A percentile compares a stretch with the other conserved stretches of the same genome.
Evolutionary conservation across 2,888 invertebrate species (phyloP).

Genomic region (Plebejus anna): DNA sequence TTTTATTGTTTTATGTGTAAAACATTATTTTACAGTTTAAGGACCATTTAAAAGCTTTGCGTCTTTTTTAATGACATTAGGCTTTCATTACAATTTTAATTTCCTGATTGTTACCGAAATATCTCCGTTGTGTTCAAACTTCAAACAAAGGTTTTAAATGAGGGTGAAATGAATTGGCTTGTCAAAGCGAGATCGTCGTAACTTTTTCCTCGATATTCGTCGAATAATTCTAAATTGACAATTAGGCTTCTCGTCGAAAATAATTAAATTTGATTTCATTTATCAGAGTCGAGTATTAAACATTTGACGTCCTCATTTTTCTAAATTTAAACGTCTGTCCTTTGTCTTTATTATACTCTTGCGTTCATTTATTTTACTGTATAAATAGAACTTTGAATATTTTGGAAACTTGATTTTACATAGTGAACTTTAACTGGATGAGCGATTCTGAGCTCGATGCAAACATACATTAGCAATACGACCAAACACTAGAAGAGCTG

Average conservation of each 20-base stretch:
- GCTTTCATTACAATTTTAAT: not conserved
- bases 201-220: not conserved
- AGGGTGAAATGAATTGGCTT: not conserved
- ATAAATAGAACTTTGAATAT: not conserved
- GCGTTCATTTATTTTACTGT: not conserved
- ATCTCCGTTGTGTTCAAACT: not conserved
- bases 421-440: too few species aligned
- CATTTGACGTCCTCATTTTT: not conserved
- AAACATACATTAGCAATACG: too few species aligned
- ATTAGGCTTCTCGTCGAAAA: not conserved
- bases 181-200: not conserved
- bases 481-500: too few species aligned
- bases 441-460: too few species aligned
- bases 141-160: not conserved
- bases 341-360: not conserved
- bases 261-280: conserved; percentile 5
- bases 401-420: not conserved
- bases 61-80: not conserved
- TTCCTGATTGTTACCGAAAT: not conserved
- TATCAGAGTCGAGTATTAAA: not conserved
- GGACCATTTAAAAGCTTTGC: not conserved
- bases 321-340: not conserved
- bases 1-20: not conserved
- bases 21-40: too few species aligned
- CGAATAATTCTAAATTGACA: conserved; percentile 3